phyloP scores from a whole-genome alignment of 2,113 vertebrate species.

The Notothenia rossii region DNA sequence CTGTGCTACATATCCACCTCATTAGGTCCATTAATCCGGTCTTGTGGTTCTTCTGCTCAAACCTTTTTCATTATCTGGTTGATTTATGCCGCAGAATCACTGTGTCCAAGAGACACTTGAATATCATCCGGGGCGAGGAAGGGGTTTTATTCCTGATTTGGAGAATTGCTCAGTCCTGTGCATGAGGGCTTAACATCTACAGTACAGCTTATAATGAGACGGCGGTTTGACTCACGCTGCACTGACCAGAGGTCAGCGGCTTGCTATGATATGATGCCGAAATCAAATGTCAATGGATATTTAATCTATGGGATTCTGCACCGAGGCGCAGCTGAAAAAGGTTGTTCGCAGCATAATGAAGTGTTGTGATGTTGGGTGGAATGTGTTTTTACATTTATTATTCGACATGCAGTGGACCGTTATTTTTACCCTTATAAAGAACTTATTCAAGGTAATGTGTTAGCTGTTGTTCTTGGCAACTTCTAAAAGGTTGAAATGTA shows the following conservation, averaged over 20 bases:
- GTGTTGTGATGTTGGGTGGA: constrained; percentile 44
- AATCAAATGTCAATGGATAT: constrained; percentile 68
- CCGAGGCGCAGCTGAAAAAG: constrained; percentile 43
- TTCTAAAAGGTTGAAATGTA: constrained; percentile 26
- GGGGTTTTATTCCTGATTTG: constrained; percentile 19
- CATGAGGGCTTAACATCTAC: constrained; percentile 33
- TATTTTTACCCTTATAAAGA: constrained; percentile 20
- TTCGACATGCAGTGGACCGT: neutral
- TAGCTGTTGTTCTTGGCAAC: constrained; percentile 44
- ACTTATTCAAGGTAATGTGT: constrained; percentile 14
- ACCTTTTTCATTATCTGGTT: constrained; percentile 57
- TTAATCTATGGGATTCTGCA: constrained; percentile 47
- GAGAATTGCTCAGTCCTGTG: neutral
- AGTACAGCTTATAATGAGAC: constrained; percentile 23
- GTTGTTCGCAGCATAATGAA: constrained; percentile 37
- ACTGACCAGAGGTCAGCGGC: constrained; percentile 26
- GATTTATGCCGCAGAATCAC: constrained; percentile 54
- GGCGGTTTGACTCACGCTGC: neutral
- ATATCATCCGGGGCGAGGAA: constrained; percentile 20
- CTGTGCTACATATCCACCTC: constrained; percentile 54
- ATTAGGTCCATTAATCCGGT: constrained; percentile 64
- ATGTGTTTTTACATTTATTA: constrained; percentile 56
- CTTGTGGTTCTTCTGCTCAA: constrained; percentile 38
- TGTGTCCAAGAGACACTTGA: constrained; percentile 31
- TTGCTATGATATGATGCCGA: constrained; percentile 39